A percentile compares a stretch with the other conserved stretches of the same genome.
Evolutionary conservation across 2,113 vertebrate species (phyloP).

Genomic region (Mormoops blainvillei): DNA sequence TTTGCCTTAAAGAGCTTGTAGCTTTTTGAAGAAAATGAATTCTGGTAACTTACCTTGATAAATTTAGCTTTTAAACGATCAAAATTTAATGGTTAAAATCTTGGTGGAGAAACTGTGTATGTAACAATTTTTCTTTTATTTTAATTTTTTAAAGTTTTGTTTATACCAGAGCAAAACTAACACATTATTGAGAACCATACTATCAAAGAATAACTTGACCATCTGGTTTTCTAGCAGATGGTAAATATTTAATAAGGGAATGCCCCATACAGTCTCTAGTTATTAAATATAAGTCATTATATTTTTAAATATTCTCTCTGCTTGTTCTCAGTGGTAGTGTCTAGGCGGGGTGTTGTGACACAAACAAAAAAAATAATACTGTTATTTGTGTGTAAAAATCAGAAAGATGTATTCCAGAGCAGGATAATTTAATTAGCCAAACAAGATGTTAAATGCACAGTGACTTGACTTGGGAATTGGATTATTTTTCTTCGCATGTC

Average conservation of each 20-base stretch:
- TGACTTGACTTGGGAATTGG: constrained; percentile 1
- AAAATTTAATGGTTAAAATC: neutral
- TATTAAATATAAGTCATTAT: constrained; percentile 69
- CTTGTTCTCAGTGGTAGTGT: constrained; percentile 36
- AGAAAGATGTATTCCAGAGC: constrained; percentile 57
- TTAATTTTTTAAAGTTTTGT: neutral
- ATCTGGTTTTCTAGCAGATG: constrained; percentile 68
- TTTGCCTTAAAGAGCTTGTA: neutral
- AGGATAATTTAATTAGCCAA: constrained; percentile 55
- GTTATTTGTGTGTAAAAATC: constrained; percentile 49
- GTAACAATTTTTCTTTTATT: neutral
- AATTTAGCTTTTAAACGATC: neutral
- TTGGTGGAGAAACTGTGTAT: neutral
- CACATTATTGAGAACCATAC: neutral
- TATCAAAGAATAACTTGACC: constrained; percentile 49
- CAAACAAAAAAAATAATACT: constrained; percentile 47
- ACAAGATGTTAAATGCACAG: constrained; percentile 41
- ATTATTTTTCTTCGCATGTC: constrained; percentile 26
- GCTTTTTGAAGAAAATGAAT: neutral
- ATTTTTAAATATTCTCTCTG: constrained; percentile 38
- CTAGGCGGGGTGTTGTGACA: constrained; percentile 8
- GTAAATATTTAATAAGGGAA: constrained; percentile 71
- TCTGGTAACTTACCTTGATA: neutral
- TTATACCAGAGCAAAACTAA: neutral
- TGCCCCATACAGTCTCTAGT: constrained; percentile 45